These are phyloP conservation scores for Drosophila mercatorum DNA, from an alignment of 2,888 invertebrate species.

Conservation along the genomic window DNA sequence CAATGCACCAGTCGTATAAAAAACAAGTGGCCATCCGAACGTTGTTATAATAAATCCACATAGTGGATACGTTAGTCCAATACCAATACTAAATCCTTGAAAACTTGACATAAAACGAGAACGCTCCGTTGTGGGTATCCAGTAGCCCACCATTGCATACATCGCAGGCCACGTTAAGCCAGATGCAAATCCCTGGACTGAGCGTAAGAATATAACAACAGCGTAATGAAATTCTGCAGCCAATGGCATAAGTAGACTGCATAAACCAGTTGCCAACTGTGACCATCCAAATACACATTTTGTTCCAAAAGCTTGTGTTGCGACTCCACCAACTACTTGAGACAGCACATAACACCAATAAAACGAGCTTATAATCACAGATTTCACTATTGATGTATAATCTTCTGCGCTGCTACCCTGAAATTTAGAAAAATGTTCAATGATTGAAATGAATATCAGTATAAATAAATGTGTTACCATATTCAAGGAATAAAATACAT, in stretches of 20 bases:
- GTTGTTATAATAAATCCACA: constrained; percentile 89
- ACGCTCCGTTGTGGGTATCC: constrained; percentile 90
- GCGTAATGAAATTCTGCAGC: constrained; percentile 88
- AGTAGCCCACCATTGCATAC: constrained; percentile 90
- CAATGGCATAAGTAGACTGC: constrained; percentile 88
- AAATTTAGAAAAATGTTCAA: constrained; percentile 28
- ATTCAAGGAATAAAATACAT: constrained; percentile 35
- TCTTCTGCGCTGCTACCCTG: constrained; percentile 84
- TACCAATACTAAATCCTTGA: constrained; percentile 91
- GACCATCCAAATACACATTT: constrained; percentile 90
- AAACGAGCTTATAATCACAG: constrained; percentile 88
- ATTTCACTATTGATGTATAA: constrained; percentile 84
- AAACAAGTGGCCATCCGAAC: constrained; percentile 89
- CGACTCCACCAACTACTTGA: constrained; percentile 89
- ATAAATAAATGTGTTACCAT: constrained; percentile 53
- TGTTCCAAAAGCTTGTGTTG: constrained; percentile 89
- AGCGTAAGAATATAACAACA: constrained; percentile 87
- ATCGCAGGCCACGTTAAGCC: constrained; percentile 91
- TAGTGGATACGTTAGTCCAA: constrained; percentile 89
- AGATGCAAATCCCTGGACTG: constrained; percentile 89
- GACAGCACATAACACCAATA: constrained; percentile 91
- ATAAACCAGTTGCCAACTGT: constrained; percentile 88
- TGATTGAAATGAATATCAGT: neutral
- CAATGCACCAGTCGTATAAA: constrained; percentile 89
- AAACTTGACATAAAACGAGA: constrained; percentile 91